Percentiles rank a stretch among this genome's conserved stretches.
Conservation (phyloP, 2,888 invertebrate species). For the Gnatocerus cornutus region DNA sequence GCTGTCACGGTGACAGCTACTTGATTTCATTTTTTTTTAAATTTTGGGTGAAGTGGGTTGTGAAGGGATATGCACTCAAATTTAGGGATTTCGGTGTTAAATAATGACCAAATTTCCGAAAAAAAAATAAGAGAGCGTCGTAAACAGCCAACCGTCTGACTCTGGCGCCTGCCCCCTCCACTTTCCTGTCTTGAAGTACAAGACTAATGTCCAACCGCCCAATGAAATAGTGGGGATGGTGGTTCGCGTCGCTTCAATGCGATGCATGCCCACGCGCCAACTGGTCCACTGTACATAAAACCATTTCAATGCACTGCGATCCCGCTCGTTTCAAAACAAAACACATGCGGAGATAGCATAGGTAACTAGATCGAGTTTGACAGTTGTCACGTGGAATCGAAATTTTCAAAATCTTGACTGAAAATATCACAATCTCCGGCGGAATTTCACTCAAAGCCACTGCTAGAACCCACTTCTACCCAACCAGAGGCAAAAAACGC, state of each 20-base stretch:
- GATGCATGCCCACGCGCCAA: constrained; percentile 52
- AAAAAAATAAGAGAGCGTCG: constrained; percentile 59
- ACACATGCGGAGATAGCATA: constrained; percentile 71
- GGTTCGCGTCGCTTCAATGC: constrained; percentile 47
- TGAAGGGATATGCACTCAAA: no score
- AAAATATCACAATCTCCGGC: constrained; percentile 12
- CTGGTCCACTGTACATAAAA: constrained; percentile 69
- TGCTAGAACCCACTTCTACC: neutral
- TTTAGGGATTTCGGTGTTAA: neutral
- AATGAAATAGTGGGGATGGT: constrained; percentile 55
- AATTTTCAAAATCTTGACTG: constrained; percentile 59
- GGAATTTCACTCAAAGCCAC: constrained; percentile 7
- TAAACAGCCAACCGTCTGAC: constrained; percentile 67
- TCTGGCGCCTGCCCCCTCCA: constrained; percentile 68
- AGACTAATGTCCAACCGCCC: constrained; percentile 69
- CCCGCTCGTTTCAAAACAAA: constrained; percentile 72
- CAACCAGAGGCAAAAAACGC: neutral
- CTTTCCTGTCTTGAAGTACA: constrained; percentile 65
- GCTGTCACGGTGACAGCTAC: neutral
- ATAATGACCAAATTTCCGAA: constrained; percentile 36
- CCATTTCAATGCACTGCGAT: constrained; percentile 71
- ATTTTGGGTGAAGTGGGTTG: neutral
- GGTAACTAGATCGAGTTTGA: constrained; percentile 71
- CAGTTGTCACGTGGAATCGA: constrained; percentile 70
- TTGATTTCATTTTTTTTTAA: neutral